Evolutionary conservation across 2,888 invertebrate genomes (phyloP).

Genomic region (Selenia dentaria): DNA sequence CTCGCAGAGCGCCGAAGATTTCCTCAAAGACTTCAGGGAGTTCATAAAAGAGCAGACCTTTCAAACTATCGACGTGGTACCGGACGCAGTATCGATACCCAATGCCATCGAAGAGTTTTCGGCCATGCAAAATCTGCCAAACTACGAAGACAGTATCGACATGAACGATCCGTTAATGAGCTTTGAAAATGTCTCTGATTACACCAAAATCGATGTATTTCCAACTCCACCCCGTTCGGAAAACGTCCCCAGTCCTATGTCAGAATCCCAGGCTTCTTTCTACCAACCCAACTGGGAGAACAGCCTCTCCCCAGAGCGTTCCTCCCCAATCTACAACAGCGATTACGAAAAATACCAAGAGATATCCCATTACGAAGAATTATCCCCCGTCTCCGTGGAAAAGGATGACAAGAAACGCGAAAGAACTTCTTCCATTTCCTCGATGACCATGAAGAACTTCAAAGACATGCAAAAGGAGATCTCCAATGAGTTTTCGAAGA

Average conservation of each 20-base stretch:
- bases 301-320: slow-evolving; percentile 54
- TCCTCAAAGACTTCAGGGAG: slow-evolving; percentile 23
- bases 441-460: slow-evolving; percentile 64
- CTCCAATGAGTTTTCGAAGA: slow-evolving; percentile 53
- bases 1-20: slow-evolving; percentile 7
- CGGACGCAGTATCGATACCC: slow-evolving; percentile 10
- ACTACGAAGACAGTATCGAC: slow-evolving; percentile 38
- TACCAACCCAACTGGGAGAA: slow-evolving; percentile 54
- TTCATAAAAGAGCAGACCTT: slow-evolving; percentile 30
- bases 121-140: slow-evolving; percentile 25
- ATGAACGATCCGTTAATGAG: slow-evolving; percentile 29
- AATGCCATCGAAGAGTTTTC: slow-evolving; percentile 46
- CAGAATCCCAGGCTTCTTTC: slow-evolving; percentile 47
- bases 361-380: slow-evolving; percentile 47
- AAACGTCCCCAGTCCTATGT: slow-evolving; percentile 58
- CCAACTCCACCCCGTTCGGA: slow-evolving; percentile 68
- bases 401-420: slow-evolving; percentile 40
- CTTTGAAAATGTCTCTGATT: slow-evolving; percentile 15
- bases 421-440: slow-evolving; percentile 40
- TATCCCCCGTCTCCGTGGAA: slow-evolving; percentile 26
- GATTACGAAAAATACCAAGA: slow-evolving; percentile 69
- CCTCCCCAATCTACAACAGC: slow-evolving; percentile 53
- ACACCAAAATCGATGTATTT: slow-evolving; percentile 29
- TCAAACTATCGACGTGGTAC: slow-evolving; percentile 12
- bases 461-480: slow-evolving; percentile 72